These are phyloP conservation scores for Chrysogorgia sp. DNA, from an alignment of 92 coral and sea anemone genomes.

Conservation along the genomic window DNA sequence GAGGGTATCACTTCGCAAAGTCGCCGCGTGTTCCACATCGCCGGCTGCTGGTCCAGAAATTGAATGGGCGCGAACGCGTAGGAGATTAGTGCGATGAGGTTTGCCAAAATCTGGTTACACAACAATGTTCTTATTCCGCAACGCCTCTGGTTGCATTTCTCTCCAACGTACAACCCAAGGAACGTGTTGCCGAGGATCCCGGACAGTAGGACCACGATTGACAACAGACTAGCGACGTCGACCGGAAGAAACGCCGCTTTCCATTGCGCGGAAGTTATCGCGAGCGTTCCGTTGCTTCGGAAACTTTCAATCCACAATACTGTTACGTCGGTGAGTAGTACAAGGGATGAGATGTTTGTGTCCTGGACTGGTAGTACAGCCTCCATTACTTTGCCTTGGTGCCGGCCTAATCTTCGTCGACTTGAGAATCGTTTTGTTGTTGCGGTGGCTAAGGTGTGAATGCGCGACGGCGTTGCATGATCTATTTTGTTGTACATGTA, in stretches of 20 bases:
- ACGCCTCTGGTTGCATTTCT: background rate
- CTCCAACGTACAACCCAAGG: slow-evolving; percentile 23
- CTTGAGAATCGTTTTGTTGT: no score
- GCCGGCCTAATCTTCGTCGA: no score
- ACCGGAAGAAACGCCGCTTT: background rate
- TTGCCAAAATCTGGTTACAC: slow-evolving; percentile 30
- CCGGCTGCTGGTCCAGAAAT: background rate
- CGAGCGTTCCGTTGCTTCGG: background rate
- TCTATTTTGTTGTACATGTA: no score
- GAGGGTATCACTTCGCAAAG: slow-evolving; percentile 26
- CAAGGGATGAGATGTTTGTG: background rate
- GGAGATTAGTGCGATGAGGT: slow-evolving; percentile 16
- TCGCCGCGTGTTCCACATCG: background rate
- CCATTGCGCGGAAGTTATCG: background rate
- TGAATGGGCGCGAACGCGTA: slow-evolving; percentile 14
- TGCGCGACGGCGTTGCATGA: no score
- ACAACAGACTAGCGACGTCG: background rate
- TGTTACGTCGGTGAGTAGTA: background rate
- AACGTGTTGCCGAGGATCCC: slow-evolving; percentile 14
- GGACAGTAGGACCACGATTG: background rate
- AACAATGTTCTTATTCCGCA: slow-evolving; percentile 5
- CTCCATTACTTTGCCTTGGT: no score
- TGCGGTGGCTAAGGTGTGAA: no score
- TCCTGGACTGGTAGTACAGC: no score
- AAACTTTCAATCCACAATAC: background rate